Percentiles rank a stretch among this genome's conserved stretches.
Evolutionary conservation across 2,113 vertebrate genomes (phyloP).

Genomic region (Manacus vitellinus): DNA sequence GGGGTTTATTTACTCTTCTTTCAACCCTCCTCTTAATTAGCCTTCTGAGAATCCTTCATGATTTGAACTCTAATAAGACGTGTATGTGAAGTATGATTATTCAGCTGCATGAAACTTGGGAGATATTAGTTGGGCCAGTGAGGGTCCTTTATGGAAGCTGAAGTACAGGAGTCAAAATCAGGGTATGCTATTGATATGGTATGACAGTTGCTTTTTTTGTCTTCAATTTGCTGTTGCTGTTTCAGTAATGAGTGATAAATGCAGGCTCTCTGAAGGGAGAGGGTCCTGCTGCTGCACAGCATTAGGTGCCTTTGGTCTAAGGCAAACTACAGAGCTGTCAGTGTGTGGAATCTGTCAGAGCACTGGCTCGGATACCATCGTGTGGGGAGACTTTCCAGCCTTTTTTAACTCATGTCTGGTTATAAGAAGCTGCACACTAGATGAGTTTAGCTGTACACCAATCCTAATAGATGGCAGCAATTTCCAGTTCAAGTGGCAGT

Average conservation of each 20-base stretch:
- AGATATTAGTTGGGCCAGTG: not conserved
- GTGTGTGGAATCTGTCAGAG: not conserved
- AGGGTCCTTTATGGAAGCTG: not conserved
- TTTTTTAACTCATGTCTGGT: not conserved
- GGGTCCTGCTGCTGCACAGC: not conserved
- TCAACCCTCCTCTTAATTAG: not conserved
- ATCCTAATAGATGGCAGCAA: not conserved
- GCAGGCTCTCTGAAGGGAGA: not conserved
- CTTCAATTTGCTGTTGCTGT: not conserved
- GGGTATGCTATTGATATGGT: not conserved
- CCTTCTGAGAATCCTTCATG: not conserved
- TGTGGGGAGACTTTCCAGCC: not conserved
- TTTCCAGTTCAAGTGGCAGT: not conserved
- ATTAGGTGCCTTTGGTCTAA: not conserved
- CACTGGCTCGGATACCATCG: accelerated
- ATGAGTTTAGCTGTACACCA: not conserved
- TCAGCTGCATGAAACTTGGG: not conserved
- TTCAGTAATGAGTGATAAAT: not conserved
- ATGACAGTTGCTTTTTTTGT: not conserved
- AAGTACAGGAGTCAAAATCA: not conserved
- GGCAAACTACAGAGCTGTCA: not conserved
- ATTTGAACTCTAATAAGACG: not conserved
- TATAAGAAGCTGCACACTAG: not conserved
- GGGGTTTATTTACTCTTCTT: not conserved
- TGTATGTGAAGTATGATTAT: not conserved